Evolutionary conservation across 2,888 invertebrate genomes (phyloP).

Genomic region (Scelioninae gen. 1): DNA sequence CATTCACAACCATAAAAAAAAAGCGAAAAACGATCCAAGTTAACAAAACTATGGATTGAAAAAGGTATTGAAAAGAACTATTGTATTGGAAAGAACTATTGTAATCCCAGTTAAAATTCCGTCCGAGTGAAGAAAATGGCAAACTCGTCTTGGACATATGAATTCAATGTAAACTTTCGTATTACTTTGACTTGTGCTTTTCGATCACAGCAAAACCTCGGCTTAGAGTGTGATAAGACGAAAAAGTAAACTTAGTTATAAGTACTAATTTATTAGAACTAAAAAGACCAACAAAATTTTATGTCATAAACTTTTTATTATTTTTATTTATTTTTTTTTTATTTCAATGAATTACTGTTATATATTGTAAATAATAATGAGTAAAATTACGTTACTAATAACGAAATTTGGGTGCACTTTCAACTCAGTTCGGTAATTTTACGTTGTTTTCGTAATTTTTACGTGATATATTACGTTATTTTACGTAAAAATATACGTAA

Average conservation of each 20-base stretch:
- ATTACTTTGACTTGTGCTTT: slow-evolving; percentile 28
- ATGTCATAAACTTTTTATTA: no score
- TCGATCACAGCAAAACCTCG: slow-evolving; percentile 2
- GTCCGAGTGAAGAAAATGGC: slow-evolving; percentile 5
- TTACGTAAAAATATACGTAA: no score
- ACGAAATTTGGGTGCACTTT: no score
- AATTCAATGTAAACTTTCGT: slow-evolving; percentile 41
- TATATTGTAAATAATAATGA: no score
- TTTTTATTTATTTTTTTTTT: no score
- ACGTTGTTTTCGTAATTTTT: no score
- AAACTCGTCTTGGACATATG: slow-evolving; percentile 30
- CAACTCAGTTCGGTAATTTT: no score
- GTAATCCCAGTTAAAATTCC: slow-evolving; percentile 32
- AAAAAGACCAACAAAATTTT: no score
- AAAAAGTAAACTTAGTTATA: neutral
- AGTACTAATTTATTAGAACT: neutral
- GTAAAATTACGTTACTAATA: no score
- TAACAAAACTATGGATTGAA: slow-evolving; percentile 17
- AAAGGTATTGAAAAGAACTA: no score
- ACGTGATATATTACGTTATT: no score
- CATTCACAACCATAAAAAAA: neutral
- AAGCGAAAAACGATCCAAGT: slow-evolving; percentile 8
- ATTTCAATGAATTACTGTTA: no score
- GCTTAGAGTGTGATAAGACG: neutral
- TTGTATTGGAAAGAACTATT: slow-evolving; percentile 13